Conservation (phyloP, 2,113 vertebrate genomes). For the Zosterops pallidus region DNA sequence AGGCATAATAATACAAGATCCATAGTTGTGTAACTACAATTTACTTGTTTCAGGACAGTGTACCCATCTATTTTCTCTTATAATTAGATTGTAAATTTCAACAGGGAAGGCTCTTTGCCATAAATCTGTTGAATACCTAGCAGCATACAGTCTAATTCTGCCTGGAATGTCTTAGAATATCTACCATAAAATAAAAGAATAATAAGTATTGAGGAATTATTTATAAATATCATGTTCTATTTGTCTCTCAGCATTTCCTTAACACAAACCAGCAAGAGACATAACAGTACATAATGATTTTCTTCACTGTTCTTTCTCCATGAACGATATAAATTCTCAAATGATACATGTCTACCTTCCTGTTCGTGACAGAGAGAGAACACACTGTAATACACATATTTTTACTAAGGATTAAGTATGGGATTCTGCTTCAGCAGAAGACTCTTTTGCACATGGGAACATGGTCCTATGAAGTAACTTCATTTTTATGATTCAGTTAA, state of each 20-base stretch:
- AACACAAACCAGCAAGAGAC: background rate
- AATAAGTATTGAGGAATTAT: background rate
- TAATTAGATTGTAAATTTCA: slow-evolving; percentile 46
- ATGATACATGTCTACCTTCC: background rate
- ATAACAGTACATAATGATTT: background rate
- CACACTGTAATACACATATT: background rate
- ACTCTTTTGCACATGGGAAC: background rate
- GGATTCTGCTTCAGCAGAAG: background rate
- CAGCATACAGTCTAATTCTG: background rate
- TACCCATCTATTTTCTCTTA: background rate
- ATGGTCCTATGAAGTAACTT: background rate
- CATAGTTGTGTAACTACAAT: background rate
- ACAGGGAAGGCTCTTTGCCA: background rate
- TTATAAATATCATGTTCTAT: background rate
- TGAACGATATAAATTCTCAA: background rate
- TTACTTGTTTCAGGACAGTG: background rate
- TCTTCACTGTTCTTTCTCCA: background rate
- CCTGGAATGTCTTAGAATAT: background rate
- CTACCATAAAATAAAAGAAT: background rate
- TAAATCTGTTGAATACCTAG: background rate
- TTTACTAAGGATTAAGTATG: background rate
- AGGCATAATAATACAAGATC: slow-evolving; percentile 18
- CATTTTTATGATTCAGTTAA: background rate
- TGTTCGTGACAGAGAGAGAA: background rate
- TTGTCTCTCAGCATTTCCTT: background rate